Base-by-base conservation (phyloP, 2,888 invertebrate species). In the Melanophora roralis region DNA sequence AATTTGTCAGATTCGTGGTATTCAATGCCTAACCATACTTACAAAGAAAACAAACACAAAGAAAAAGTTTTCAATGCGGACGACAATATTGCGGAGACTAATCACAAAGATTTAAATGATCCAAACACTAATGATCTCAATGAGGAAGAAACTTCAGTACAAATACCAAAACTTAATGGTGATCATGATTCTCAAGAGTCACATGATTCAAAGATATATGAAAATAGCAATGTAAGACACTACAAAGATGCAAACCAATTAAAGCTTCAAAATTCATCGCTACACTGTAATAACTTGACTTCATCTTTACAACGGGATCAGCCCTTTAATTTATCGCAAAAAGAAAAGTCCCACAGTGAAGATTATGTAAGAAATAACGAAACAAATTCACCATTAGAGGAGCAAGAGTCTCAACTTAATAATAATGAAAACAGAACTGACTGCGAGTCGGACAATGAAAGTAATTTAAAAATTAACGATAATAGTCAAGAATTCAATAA, bases 81-180 rank as follows among this genome's bases (percentile, higher is more conserved):
- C 1, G 36, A 43, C 8, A 59, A 23, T 51, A n/a, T n/a, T 19
- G 14, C 32, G 1, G 51, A 23, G 5, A 27, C 8, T 40, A 47
- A 45, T 45, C 57, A 60, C 11, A 21, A n/a, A 1, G 7, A 23
- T 11, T 36, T n/a, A 16, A 45, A 57, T 21, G 14, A 40, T 51
- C 12, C 1, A 2, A 27, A 32, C 21, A 5, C 5, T 8, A 23
- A 23, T 21, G n/a, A 67, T 16, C 1, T 34, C 40, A 36, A 36
- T 9, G 27, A 43, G n/a, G 23, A 59, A 7, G 32, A 55, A 12
- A 40, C 23, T 16, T 11, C 11, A 9, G 34, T 40, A 9, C 9
- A 40, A 1, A 19, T 53, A n/a, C 51, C 62, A 7, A 79, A 75
- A 60, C 11, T 81, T 51, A 82, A 82, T 75, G 82, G 82, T 11